Base-by-base conservation (phyloP, 2,113 vertebrate species). In the Planiliza haematocheilus region DNA sequence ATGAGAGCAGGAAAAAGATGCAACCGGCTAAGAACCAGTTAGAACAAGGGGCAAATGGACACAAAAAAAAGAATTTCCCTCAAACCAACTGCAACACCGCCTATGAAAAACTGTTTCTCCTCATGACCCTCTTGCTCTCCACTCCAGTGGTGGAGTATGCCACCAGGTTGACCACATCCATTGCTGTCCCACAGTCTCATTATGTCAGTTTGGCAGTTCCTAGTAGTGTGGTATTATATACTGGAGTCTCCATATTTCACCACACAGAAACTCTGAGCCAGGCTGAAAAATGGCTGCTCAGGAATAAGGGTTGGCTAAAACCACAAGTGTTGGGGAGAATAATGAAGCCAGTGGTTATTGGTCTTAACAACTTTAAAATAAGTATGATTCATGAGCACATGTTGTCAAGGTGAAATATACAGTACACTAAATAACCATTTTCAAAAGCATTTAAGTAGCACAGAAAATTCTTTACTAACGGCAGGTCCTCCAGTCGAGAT, bases 401-500 rank as follows among this genome's bases (percentile, higher is more conserved):
- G n/a, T n/a, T 16, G 46, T 55, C 37, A 55, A 74, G 57, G 34
- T 24, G 14, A 62, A 70, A 59, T 63, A 71, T 14, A 62, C 18
- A 55, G 16, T 30, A 7, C 18, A 55, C 16, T 30, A 7, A 13
- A 10, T n/a, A 9, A 21, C 3, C 42, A 24, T 21, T 24, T 69
- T 34, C 0, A 52, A 20, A 46, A 30, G 37, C 52, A 41, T 18
- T 21, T 14, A 39, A 30, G 30, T 30, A 30, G 24, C 38, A 79
- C 2, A 48, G 21, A 10, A 42, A 49, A 55, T 43, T 18, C 3
- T 14, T 57, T 49, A 97, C 98, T 97, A 63, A 99, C 98, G 95
- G 96, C 78, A 99, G 93, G 60, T 99, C 97, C 91, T 99, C 97
- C 86, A 98, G 77, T 71, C 83, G 92, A 79, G 95, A 96, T 52